phyloP scores from a whole-genome alignment of 2,113 vertebrate species.

The Bubo scandiacus region DNA sequence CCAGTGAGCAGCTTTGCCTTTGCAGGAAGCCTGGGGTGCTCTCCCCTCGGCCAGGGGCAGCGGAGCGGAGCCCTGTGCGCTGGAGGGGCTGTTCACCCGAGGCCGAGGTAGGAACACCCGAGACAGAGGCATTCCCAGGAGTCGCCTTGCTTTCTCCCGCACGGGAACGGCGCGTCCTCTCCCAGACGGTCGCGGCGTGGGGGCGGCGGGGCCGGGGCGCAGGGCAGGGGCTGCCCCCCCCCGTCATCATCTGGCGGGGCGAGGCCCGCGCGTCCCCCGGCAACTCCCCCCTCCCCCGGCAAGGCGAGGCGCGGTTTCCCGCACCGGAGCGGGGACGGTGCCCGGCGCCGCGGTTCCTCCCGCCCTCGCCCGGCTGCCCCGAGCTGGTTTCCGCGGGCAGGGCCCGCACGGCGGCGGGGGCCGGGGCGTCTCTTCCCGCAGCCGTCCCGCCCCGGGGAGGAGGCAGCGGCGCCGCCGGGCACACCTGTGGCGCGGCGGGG shows the following conservation, averaged over 20 bases:
- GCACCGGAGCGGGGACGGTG: too few relatives aligned
- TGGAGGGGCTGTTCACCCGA: not conserved
- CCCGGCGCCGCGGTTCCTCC: not conserved
- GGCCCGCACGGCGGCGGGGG: not conserved
- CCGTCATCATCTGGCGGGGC: too few relatives aligned
- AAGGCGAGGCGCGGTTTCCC: not conserved
- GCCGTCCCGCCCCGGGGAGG: conserved; percentile 41
- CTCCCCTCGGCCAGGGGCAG: too few relatives aligned
- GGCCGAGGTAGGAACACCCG: rapidly evolving
- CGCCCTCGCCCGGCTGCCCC: not conserved
- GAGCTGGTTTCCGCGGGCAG: not conserved
- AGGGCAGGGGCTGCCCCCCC: too few relatives aligned
- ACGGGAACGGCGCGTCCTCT: too few relatives aligned
- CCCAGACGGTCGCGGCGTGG: not conserved
- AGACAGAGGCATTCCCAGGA: rapidly evolving
- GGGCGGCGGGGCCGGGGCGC: not conserved
- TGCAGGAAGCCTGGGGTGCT: rapidly evolving
- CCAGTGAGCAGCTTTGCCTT: too few relatives aligned
- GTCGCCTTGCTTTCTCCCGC: too few relatives aligned
- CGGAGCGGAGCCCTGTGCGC: not conserved
- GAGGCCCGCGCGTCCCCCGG: not conserved
- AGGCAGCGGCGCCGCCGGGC: conserved; percentile 25
- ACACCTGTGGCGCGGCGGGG: conserved; percentile 17
- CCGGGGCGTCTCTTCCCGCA: not conserved
- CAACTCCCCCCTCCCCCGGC: not conserved